phyloP scores from a whole-genome alignment of 2,888 invertebrate genomes.

The Blera fallax region DNA sequence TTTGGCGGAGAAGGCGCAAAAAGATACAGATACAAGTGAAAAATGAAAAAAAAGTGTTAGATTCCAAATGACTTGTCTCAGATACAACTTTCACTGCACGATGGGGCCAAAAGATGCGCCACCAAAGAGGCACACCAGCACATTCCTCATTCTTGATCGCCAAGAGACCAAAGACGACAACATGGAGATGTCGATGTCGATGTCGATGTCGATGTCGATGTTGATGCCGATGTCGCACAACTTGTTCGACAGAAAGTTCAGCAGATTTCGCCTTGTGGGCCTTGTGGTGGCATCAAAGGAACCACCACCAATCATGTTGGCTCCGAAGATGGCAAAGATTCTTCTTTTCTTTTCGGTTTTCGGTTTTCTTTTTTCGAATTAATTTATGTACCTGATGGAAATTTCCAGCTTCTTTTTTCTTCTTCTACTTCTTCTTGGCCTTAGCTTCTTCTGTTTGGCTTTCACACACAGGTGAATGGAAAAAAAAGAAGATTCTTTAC shows the following conservation, averaged over 20 bases:
- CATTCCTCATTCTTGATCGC: conserved; percentile 48
- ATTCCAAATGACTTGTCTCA: conserved; percentile 1
- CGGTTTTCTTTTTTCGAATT: conserved; percentile 56
- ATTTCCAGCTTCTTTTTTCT: conserved; percentile 31
- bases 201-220: not conserved
- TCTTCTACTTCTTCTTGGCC: too few species aligned
- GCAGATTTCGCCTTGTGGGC: conserved; percentile 65
- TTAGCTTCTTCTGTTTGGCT: conserved; percentile 17
- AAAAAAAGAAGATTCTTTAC: conserved; percentile 49
- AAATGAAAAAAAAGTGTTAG: not conserved
- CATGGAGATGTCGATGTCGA: conserved; percentile 12
- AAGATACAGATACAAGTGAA: not conserved
- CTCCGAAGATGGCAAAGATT: not conserved
- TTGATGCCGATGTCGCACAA: conserved; percentile 21
- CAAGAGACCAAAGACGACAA: conserved; percentile 13
- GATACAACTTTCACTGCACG: conserved; percentile 63
- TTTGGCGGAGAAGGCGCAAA: conserved; percentile 10
- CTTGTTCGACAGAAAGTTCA: conserved; percentile 68
- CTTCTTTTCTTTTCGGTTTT: conserved; percentile 14
- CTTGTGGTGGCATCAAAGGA: conserved; percentile 40
- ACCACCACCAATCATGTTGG: not conserved
- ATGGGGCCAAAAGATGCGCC: conserved; percentile 47
- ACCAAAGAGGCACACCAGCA: not conserved
- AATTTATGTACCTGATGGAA: conserved; percentile 47
- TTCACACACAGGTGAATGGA: conserved; percentile 44